Evolutionary conservation across 2,888 invertebrate genomes (phyloP), one percentile per base, ranked within the genome.

Genomic region (Pyrocoelia pectoralis): DNA sequence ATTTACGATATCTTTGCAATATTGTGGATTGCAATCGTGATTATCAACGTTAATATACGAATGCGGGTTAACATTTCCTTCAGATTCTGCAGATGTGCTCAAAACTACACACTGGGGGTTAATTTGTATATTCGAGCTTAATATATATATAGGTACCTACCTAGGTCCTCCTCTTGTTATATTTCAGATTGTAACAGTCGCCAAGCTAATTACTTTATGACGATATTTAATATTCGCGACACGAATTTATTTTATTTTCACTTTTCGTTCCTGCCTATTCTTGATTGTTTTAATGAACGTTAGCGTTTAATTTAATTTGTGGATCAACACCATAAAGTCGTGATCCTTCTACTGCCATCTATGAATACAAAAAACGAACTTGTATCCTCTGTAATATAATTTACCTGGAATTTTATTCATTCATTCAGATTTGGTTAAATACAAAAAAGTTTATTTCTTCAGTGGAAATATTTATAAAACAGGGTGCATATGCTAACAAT

Each of bases 1-100:
- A 65, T 57, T 61, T 61, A 57, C 57, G 52, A 57, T 57, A 65
- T 68, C 67, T 58, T 62, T 67, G 64, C 68, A 65, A 68, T 70
- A 73, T 71, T 72, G 70, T 68, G 66, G 69, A 69, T 68, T 67
- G 71, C 76, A 75, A 76, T 76, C 74, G 72, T 71, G 74, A 76
- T 76, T 76, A 75, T 76, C 74, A 72, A 72, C 53, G 66, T 67
- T 75, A 75, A 75, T 73, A 74, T 73, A 72, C 68, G 73, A 74
- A 76, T 75, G 60, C 60, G 58, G 72, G 74, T 75, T 75, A 74
- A 69, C 74, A 74, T 76, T 73, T 74, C 73, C 73, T 72, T 75
- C 73, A 72, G 73, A 56, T 60, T 56, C 61, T 66, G 69, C 73
- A 74, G 73, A 73, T 73, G 74, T 70, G 72, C 65, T 18, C 69